These are phyloP conservation scores for Pseudochaenichthys georgianus DNA, from an alignment of 2,797 vertebrate species.

Conservation along the genomic window DNA sequence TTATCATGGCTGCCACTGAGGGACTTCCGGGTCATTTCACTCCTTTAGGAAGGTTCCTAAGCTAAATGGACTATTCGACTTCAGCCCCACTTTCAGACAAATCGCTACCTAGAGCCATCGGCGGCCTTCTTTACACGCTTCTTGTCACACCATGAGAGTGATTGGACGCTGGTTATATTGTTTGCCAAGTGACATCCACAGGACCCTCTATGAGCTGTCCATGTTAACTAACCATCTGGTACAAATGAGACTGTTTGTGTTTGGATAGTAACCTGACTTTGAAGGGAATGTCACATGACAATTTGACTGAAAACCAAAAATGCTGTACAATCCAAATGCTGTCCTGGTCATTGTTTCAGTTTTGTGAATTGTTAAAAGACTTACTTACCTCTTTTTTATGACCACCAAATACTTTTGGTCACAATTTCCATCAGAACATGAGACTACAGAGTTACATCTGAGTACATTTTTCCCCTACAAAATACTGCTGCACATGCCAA, in stretches of 20 bases:
- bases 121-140: neutral
- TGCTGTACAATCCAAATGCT: neutral
- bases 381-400: no score
- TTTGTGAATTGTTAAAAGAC: no score
- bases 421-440: no score
- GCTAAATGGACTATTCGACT: no score
- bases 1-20: no score
- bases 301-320: slow-evolving; percentile 5
- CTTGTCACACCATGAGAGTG: slow-evolving; percentile 32
- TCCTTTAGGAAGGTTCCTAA: no score
- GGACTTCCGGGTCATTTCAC: no score
- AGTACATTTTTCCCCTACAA: no score
- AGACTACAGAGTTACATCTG: no score
- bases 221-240: slow-evolving; percentile 56
- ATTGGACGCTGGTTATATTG: slow-evolving; percentile 16
- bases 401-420: no score
- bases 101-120: slow-evolving; percentile 25
- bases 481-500: no score
- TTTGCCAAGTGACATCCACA: slow-evolving; percentile 49
- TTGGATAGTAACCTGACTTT: slow-evolving; percentile 15
- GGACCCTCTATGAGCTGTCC: slow-evolving; percentile 31
- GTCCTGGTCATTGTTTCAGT: neutral
- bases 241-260: slow-evolving; percentile 27
- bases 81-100: slow-evolving; percentile 31
- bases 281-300: slow-evolving; percentile 7